These are phyloP conservation scores for Contarinia nasturtii DNA, from an alignment of 1,140 invertebrate genomes.

Conservation along the genomic window DNA sequence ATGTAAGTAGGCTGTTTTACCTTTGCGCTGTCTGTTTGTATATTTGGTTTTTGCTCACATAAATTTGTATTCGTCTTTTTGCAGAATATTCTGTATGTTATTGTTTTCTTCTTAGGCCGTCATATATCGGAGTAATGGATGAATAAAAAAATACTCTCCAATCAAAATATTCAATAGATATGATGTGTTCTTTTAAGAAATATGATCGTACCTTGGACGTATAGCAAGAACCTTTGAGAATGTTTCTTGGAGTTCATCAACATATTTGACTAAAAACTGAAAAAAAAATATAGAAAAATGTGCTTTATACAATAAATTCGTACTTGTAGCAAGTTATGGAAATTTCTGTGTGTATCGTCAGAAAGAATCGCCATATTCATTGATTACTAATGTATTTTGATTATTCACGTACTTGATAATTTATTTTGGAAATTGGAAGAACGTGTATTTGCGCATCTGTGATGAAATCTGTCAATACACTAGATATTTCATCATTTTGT, in stretches of 20 bases:
- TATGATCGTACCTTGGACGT: too few relatives aligned
- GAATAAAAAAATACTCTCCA: too few relatives aligned
- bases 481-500: constrained; percentile 7
- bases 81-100: too few relatives aligned
- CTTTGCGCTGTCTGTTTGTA: too few relatives aligned
- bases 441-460: constrained; percentile 15
- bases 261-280: constrained; percentile 15
- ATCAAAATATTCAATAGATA: too few relatives aligned
- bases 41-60: too few relatives aligned
- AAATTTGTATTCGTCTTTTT: too few relatives aligned
- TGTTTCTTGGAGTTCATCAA: constrained; percentile 7
- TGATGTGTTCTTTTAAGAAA: too few relatives aligned
- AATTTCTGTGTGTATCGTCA: neutral
- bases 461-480: constrained; percentile 9
- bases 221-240: constrained; percentile 16
- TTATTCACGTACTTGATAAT: constrained; percentile 12
- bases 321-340: neutral
- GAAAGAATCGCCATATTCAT: neutral
- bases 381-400: neutral
- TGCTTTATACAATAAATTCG: neutral
- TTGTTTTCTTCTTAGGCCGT: too few relatives aligned
- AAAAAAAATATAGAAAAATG: neutral
- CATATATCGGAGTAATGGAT: too few relatives aligned
- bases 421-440: constrained; percentile 12
- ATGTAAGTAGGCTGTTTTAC: too few relatives aligned